Conservation (phyloP, 35 echinoderm and acorn worm species). For the Holothuria glaberrima region DNA sequence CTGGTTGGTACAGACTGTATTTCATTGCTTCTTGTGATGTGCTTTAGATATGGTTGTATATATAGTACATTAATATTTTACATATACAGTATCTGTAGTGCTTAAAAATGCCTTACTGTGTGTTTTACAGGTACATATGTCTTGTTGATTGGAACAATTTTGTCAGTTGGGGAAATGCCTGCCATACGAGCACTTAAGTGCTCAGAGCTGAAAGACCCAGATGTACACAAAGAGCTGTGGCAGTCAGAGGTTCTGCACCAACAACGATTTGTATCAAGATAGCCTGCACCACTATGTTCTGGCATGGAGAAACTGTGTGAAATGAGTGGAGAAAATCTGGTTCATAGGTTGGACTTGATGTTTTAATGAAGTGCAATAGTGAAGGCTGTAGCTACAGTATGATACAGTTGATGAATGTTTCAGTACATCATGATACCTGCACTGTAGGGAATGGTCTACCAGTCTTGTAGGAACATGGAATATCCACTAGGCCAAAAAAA, state of each 20-base stretch:
- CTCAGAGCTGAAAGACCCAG: constrained; percentile 15
- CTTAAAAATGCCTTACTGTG: too few relatives aligned
- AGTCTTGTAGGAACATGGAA: too few relatives aligned
- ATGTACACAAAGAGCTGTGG: constrained; percentile 36
- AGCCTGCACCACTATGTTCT: too few relatives aligned
- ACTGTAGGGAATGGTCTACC: too few relatives aligned
- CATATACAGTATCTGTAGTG: too few relatives aligned
- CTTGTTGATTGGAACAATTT: constrained; percentile 10
- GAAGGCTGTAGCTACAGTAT: not conserved
- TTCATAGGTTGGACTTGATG: not conserved
- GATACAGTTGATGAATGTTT: not conserved
- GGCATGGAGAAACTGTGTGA: too few relatives aligned
- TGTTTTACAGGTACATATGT: constrained; percentile 16
- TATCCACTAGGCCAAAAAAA: too few relatives aligned
- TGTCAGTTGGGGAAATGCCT: constrained; percentile 29
- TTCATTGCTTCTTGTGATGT: too few relatives aligned
- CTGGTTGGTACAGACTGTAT: too few relatives aligned
- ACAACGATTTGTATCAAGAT: constrained; percentile 45
- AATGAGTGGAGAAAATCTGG: not conserved
- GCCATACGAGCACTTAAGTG: constrained; percentile 34
- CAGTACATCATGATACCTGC: too few relatives aligned
- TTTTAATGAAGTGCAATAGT: not conserved
- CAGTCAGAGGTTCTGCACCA: constrained; percentile 51
- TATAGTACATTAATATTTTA: too few relatives aligned
- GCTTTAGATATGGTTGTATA: too few relatives aligned